Conservation (phyloP, 1,140 invertebrate species). For the Ectropis grisescens region DNA sequence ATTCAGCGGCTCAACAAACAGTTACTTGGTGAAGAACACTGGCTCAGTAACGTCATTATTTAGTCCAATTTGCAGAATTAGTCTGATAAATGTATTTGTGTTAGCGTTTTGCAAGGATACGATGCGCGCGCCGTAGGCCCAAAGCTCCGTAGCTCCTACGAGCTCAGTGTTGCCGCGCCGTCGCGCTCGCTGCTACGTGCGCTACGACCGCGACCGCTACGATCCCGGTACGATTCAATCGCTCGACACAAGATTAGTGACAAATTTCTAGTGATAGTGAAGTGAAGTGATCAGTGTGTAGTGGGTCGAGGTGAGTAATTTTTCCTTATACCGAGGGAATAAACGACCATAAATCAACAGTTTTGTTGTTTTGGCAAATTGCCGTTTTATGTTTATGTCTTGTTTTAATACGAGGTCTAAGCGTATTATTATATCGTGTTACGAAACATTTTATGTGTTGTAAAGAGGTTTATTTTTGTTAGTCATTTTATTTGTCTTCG, state of each 20-base stretch:
- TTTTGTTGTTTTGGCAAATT: no score
- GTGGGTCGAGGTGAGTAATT: neutral
- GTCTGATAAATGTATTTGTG: constrained; percentile 61
- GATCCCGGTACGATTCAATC: neutral
- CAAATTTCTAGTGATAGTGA: neutral
- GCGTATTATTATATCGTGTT: no score
- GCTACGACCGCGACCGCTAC: constrained; percentile 4
- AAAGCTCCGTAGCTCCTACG: constrained; percentile 17
- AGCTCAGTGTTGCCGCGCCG: constrained; percentile 29
- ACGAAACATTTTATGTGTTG: no score
- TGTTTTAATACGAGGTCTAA: no score
- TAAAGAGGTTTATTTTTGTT: no score
- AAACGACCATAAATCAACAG: no score
- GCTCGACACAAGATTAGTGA: neutral
- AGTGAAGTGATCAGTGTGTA: neutral
- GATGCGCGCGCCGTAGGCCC: constrained; percentile 51
- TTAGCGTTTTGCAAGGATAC: constrained; percentile 42
- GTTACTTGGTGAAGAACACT: constrained; percentile 22
- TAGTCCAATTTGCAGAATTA: constrained; percentile 63
- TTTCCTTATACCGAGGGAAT: no score
- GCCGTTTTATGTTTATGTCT: no score
- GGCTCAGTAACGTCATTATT: constrained; percentile 52
- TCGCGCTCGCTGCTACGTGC: constrained; percentile 6
- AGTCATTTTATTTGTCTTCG: no score
- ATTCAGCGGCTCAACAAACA: constrained; percentile 24